Conservation (phyloP, 2,113 vertebrate species). For the Corythornis madagascariensis region DNA sequence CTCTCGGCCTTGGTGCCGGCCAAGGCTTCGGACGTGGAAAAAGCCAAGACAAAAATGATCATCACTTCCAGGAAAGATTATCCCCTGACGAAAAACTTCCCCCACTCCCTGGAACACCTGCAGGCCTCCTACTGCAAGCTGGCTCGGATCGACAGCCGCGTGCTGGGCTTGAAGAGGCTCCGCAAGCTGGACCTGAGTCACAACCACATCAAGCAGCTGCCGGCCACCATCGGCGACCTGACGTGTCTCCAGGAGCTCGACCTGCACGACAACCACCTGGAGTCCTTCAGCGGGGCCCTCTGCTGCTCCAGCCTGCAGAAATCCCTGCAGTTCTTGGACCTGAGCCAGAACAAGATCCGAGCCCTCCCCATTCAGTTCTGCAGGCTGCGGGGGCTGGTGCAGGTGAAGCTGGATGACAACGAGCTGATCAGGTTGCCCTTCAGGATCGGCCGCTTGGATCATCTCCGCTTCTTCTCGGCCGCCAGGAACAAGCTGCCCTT, state of each 20-base stretch:
- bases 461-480: slow-evolving; percentile 86
- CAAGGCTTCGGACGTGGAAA: slow-evolving; percentile 91
- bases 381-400: slow-evolving; percentile 81
- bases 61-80: slow-evolving; percentile 93
- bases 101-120: slow-evolving; percentile 90
- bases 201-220: slow-evolving; percentile 93
- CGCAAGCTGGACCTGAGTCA: slow-evolving; percentile 92
- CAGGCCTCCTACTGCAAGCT: slow-evolving; percentile 94
- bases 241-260: slow-evolving; percentile 86
- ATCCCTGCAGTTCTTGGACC: slow-evolving; percentile 88
- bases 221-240: slow-evolving; percentile 88
- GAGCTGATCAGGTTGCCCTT: slow-evolving; percentile 83
- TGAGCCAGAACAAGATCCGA: slow-evolving; percentile 90
- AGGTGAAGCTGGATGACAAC: slow-evolving; percentile 90
- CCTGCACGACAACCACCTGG: slow-evolving; percentile 90
- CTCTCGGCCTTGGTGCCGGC: slow-evolving; percentile 85
- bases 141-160: slow-evolving; percentile 85
- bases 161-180: slow-evolving; percentile 89
- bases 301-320: slow-evolving; percentile 87
- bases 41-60: slow-evolving; percentile 90
- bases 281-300: slow-evolving; percentile 84
- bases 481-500: slow-evolving; percentile 88
- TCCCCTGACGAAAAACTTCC: slow-evolving; percentile 90
- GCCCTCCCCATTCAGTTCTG: slow-evolving; percentile 89
- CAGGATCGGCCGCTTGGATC: slow-evolving; percentile 82